A percentile compares a stretch with the other conserved stretches of the same genome.
Evolutionary conservation across 2,888 invertebrate species (phyloP).

Genomic region (Steinernema carpocapsae): DNA sequence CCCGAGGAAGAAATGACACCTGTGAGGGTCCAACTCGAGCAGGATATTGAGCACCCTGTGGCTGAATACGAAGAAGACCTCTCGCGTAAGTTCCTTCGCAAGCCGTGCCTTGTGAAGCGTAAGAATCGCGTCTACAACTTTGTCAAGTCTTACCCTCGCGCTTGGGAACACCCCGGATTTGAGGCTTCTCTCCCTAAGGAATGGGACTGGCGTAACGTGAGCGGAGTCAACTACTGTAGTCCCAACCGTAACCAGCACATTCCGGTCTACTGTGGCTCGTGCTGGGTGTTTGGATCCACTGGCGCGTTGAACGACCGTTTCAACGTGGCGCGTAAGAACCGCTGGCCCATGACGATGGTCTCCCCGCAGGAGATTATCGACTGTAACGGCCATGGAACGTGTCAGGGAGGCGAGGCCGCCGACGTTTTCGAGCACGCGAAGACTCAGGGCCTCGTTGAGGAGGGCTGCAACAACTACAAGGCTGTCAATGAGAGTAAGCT

Average conservation of each 20-base stretch:
- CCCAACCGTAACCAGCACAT: conserved; percentile 71
- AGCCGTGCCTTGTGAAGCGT: conserved; percentile 21
- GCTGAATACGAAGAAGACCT: not conserved
- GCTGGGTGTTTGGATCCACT: conserved; percentile 72
- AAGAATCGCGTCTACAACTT: not conserved
- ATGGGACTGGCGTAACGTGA: conserved; percentile 71
- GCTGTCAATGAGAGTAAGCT: conserved; percentile 70
- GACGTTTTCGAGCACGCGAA: conserved; percentile 70
- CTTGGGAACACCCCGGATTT: conserved; percentile 51
- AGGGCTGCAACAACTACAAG: conserved; percentile 72
- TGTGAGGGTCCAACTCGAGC: not conserved
- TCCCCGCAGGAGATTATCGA: conserved; percentile 71
- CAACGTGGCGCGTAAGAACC: conserved; percentile 70
- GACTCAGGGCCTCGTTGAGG: conserved; percentile 70
- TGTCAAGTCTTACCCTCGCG: conserved; percentile 49
- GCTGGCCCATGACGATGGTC: conserved; percentile 71
- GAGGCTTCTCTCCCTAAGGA: conserved; percentile 59
- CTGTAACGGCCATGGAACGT: conserved; percentile 70
- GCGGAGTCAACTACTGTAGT: conserved; percentile 70
- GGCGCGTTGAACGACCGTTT: conserved; percentile 71
- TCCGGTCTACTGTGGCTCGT: conserved; percentile 71
- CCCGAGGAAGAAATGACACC: not conserved
- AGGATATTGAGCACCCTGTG: not conserved
- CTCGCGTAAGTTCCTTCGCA: not conserved
- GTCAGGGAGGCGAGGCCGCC: conserved; percentile 66